phyloP scores from a whole-genome alignment of 2,113 vertebrate species.

The Alligator mississippiensis region DNA sequence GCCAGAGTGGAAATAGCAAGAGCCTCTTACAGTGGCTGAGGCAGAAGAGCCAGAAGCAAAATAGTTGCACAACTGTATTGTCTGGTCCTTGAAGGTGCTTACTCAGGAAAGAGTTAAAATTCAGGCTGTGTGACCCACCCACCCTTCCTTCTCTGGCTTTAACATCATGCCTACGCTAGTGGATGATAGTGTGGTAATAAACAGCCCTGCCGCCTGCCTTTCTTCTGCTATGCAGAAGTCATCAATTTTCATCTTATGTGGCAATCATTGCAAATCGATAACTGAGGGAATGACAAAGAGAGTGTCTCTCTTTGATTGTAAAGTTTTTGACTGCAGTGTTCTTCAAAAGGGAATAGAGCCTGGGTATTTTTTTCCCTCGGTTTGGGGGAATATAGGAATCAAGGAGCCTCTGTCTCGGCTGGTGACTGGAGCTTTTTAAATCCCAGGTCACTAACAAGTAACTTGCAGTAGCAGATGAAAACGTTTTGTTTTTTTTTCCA shows the following conservation, averaged over 20 bases:
- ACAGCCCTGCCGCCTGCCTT: not conserved
- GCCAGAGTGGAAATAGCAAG: not conserved
- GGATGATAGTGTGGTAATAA: not conserved
- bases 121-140: not conserved
- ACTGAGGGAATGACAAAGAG: not conserved
- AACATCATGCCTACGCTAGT: not conserved
- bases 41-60: not conserved
- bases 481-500: not conserved
- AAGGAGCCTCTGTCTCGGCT: not conserved
- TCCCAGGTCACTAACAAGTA: not conserved
- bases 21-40: not conserved
- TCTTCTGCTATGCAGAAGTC: not conserved
- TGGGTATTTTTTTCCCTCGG: not conserved
- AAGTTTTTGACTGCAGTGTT: not conserved
- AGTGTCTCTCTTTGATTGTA: not conserved
- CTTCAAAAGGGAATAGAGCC: not conserved
- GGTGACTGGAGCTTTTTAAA: not conserved
- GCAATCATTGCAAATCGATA: not conserved
- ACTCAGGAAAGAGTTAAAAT: not conserved
- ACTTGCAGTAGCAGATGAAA: not conserved
- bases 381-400: not conserved
- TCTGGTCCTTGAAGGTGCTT: not conserved
- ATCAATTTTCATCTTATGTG: not conserved
- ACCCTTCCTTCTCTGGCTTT: not conserved
- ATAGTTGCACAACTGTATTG: not conserved